These are phyloP conservation scores for Agrypnia vestita DNA, from an alignment of 1,140 invertebrate genomes.

Conservation along the genomic window DNA sequence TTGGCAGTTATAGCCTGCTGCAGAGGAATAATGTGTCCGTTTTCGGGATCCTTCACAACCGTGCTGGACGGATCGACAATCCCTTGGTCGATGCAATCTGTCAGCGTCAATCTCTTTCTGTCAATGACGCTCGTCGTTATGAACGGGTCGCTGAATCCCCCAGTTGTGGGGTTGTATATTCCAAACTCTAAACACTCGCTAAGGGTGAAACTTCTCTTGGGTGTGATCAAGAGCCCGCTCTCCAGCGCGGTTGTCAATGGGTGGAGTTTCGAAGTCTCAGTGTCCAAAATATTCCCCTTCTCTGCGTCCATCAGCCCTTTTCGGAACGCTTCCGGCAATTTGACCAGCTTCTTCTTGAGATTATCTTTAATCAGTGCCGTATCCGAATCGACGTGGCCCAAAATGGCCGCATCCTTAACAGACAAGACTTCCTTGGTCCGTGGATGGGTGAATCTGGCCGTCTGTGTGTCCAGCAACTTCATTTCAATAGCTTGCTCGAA, in stretches of 20 bases:
- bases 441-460: constrained; percentile 85
- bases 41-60: constrained; percentile 86
- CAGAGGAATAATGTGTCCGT: constrained; percentile 83
- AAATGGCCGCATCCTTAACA: constrained; percentile 87
- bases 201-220: constrained; percentile 83
- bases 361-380: constrained; percentile 92
- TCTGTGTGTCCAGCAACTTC: constrained; percentile 80
- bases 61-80: constrained; percentile 89
- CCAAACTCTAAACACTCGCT: constrained; percentile 88
- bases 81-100: constrained; percentile 83
- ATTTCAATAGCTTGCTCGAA: constrained; percentile 86
- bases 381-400: constrained; percentile 89
- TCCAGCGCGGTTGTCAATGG: constrained; percentile 84
- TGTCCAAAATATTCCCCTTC: constrained; percentile 88
- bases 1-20: constrained; percentile 84
- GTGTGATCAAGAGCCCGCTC: constrained; percentile 82
- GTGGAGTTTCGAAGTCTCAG: constrained; percentile 85
- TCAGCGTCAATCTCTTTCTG: constrained; percentile 81
- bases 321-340: constrained; percentile 88
- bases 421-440: constrained; percentile 80
- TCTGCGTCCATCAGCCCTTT: constrained; percentile 91
- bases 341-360: constrained; percentile 85
- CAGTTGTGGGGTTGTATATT: constrained; percentile 86
- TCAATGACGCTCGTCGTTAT: constrained; percentile 79
- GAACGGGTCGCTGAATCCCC: constrained; percentile 87